phyloP scores from a whole-genome alignment of 1,140 invertebrate genomes.

The Chrysoperla carnea region DNA sequence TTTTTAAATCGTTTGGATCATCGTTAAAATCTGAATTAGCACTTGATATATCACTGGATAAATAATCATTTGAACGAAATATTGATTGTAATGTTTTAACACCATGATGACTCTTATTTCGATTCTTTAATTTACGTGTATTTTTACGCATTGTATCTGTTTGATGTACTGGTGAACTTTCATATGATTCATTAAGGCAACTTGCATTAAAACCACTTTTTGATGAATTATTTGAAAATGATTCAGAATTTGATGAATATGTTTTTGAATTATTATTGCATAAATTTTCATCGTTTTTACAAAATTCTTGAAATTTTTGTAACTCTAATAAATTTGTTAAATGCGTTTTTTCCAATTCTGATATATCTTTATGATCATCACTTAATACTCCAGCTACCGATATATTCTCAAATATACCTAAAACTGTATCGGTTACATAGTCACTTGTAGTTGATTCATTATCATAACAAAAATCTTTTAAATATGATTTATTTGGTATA shows the following conservation, averaged over 20 bases:
- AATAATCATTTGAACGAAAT: conserved; percentile 22
- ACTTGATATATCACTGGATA: conserved; percentile 17
- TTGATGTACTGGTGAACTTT: conserved; percentile 20
- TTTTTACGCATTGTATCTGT: conserved; percentile 12
- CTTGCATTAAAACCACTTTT: background rate
- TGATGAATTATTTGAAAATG: background rate
- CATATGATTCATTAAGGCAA: conserved; percentile 8
- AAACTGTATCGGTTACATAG: too few relatives aligned
- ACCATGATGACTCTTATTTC: conserved; percentile 18
- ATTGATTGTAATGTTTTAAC: conserved; percentile 25
- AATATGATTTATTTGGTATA: background rate
- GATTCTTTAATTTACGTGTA: background rate
- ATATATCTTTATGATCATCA: background rate
- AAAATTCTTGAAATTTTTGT: background rate
- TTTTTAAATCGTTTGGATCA: conserved; percentile 5
- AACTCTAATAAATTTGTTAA: background rate
- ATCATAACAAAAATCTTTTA: background rate
- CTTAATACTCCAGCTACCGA: background rate
- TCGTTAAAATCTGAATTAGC: conserved; percentile 19
- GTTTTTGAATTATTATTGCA: background rate
- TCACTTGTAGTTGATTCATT: background rate
- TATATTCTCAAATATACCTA: background rate
- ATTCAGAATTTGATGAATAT: background rate
- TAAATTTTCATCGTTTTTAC: background rate
- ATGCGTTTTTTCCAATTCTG: background rate